Evolutionary conservation across 2,888 invertebrate genomes (phyloP), one percentile per base, ranked within the genome.

Genomic region (Drosophila siamana): DNA sequence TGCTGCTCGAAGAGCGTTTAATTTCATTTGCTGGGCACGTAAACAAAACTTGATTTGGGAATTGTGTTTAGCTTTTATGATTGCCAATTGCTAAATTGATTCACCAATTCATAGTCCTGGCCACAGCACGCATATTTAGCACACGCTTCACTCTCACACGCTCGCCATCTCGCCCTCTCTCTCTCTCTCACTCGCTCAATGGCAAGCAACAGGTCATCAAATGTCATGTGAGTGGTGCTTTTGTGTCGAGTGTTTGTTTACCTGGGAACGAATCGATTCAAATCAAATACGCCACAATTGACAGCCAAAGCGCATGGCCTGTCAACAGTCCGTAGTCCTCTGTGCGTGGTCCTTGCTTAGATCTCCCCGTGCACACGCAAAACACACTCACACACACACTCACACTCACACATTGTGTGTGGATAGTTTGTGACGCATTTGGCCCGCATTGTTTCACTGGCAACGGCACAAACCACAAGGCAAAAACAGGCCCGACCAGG

Each of bases 241-340:
- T 54, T 61, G 61, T 26, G 47, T 41, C 60, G 43, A 60, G 40
- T 30, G 19, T 19, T 28, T 13, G 24, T n/a, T 28, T 26, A 47
- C 26, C 13, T 33, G 48, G 7, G 5, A 50, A 50, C 36, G 24
- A 60, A 70, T 71, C 61, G 38, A 63, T 51, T 70, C 51, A 52
- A 76, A 61, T 69, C 55, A 47, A 59, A 56, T 41, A 15, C 61
- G 60, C 66, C 63, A 46, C 64, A 64, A 59, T 54, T 68, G 74
- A 68, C 68, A 65, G 46, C 38, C 50, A 62, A 55, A 44, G 46
- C 36, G 48, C 50, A 41, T 4, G 22, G 22, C 1, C 57, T 47
- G 64, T 76, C 61, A 61, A 55, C 57, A 70, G 61, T 40, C 40
- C 24, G 11, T 33, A 33, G 33, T 33, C 33, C 33, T 33, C 9